phyloP scores from a whole-genome alignment of 2,113 vertebrate species.

The Lucifuga dentata region DNA sequence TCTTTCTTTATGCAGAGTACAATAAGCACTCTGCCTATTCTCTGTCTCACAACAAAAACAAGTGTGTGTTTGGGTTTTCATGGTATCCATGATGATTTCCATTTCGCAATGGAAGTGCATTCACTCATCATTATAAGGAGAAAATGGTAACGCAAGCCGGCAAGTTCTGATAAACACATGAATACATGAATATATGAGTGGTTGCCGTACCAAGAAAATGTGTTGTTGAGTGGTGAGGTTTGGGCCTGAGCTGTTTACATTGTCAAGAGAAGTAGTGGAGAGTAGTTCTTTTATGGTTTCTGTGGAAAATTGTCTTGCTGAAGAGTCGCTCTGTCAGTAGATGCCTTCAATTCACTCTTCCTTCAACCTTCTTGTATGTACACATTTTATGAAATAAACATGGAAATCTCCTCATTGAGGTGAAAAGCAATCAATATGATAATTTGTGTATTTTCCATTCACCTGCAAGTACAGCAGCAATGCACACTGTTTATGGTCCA shows the following conservation, averaged over 20 bases:
- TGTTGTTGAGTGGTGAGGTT: constrained; percentile 73
- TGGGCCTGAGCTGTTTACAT: constrained; percentile 68
- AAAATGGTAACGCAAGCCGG: constrained; percentile 69
- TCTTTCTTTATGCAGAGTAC: constrained; percentile 28
- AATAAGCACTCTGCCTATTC: constrained; percentile 30
- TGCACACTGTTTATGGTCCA: constrained; percentile 59
- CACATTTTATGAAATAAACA: constrained; percentile 72
- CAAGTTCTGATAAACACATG: constrained; percentile 80
- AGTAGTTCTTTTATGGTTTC: constrained; percentile 52
- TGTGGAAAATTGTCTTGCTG: constrained; percentile 55
- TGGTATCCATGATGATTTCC: constrained; percentile 66
- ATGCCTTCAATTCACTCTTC: constrained; percentile 57
- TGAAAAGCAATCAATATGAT: constrained; percentile 79
- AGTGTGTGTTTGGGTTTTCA: constrained; percentile 58
- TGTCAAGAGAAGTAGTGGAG: constrained; percentile 51
- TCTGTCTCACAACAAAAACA: constrained; percentile 13
- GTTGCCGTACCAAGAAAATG: constrained; percentile 55
- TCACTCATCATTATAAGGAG: constrained; percentile 70
- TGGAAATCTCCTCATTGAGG: constrained; percentile 67
- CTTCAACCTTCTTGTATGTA: constrained; percentile 58
- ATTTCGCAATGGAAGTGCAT: constrained; percentile 60
- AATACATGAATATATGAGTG: constrained; percentile 79
- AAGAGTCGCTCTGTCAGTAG: constrained; percentile 35
- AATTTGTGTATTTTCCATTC: constrained; percentile 74
- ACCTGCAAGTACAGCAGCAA: constrained; percentile 56